Base-by-base conservation (phyloP, 2,888 invertebrate genomes). In the Pristionchus japonicus region DNA sequence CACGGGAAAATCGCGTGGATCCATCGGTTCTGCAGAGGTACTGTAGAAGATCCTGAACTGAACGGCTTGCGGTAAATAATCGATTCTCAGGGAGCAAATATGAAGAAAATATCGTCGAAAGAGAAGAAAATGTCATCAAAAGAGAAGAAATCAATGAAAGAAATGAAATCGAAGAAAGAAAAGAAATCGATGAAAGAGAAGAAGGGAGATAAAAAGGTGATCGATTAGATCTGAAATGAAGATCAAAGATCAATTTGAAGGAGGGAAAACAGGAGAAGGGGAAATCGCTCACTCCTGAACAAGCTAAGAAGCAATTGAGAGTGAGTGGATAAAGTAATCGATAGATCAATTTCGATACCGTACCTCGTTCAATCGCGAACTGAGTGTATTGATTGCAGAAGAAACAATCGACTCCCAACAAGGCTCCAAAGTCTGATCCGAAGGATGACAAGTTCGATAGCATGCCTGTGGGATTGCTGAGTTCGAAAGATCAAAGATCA, bases 401-500 rank as follows among this genome's bases (percentile, higher is more conserved):
- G 27, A 43, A 47, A 47, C n/a, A 43, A 77, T 77, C 77, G n/a
- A 77, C 43, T 77, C 70, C 37, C 70, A 43, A 40, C 70, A 43
- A 23, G 27, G 20, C 77, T n/a, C 43, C 43, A 40, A 77, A 40
- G 47, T 17, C 43, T 7, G 77, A 74, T 40, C 70, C 77, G 43
- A 77, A 77, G 37, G 77, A 77, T 13, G 70, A 74, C 23, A 77
- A 77, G 77, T 77, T 77, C 43, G 77, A 77, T n/a, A 77, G 43
- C 13, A 23, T 77, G 40, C 77, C 77, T 40, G 77, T 77, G 43
- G 7, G 43, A 43, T 17, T n/a, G n/a, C n/a, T n/a, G n/a, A n/a
- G n/a, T n/a, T n/a, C n/a, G n/a, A n/a, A n/a, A n/a, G n/a, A n/a
- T n/a, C n/a, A n/a, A n/a, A n/a, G n/a, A n/a, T n/a, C n/a, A n/a